A percentile compares a stretch with the other conserved stretches of the same genome.
Evolutionary conservation across 2,888 invertebrate species (phyloP).

Genomic region (Drosophila kokeensis): DNA sequence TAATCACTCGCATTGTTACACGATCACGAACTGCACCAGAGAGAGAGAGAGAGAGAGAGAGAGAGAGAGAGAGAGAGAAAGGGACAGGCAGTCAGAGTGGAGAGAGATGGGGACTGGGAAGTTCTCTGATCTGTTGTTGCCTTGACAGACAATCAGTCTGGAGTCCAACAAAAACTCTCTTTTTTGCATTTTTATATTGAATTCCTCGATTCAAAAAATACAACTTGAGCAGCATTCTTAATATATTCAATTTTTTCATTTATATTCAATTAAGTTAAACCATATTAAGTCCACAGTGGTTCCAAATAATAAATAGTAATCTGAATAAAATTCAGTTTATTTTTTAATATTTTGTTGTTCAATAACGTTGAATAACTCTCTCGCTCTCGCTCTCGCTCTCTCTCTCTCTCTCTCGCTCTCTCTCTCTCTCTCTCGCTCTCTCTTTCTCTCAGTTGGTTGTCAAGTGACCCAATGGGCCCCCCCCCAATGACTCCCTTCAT

Average conservation of each 20-base stretch:
- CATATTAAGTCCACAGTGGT: background rate
- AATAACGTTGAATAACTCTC: background rate
- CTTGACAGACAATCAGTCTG: constrained; percentile 51
- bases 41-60: background rate
- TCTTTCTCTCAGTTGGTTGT: background rate
- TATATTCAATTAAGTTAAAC: background rate
- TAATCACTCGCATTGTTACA: constrained; percentile 81
- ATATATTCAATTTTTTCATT: background rate
- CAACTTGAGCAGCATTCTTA: background rate
- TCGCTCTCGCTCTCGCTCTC: too few species aligned
- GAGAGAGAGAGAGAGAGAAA: background rate
- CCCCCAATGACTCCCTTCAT: background rate
- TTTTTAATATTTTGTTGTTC: background rate
- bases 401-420: background rate
- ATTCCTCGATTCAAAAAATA: background rate
- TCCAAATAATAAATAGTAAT: background rate
- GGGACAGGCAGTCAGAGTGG: background rate
- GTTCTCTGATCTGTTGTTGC: constrained; percentile 15
- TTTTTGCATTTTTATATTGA: background rate
- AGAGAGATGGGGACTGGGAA: background rate
- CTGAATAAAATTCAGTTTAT: background rate
- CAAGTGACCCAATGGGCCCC: constrained; percentile 14
- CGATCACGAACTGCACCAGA: constrained; percentile 55
- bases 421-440: background rate
- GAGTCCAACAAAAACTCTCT: constrained; percentile 31